Base-by-base conservation (phyloP, 2,113 vertebrate genomes). In the Hyperopisus bebe region DNA sequence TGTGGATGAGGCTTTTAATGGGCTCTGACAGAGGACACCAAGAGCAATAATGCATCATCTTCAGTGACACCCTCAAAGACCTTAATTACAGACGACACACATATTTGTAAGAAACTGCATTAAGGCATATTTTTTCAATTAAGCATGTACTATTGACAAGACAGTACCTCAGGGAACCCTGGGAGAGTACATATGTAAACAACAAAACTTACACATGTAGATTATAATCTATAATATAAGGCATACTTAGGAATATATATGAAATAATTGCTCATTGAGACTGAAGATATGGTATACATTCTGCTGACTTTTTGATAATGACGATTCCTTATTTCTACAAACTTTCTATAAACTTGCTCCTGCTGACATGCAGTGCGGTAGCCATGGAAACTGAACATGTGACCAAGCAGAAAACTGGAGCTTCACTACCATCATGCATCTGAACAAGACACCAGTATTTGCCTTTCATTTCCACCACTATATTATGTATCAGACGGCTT, bases 81-180 rank as follows among this genome's bases (percentile, higher is more conserved):
- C 90, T 88, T 88, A 55, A 87, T 91, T 91, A 88, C 2, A 27
- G 92, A 90, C 93, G 91, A 93, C 92, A 91, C 94, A 44, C 39
- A 86, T 90, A 89, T 90, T 90, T 74, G 89, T 93, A 47, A 44
- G 44, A 84, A 44, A 47, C 19, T n/a, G 8, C 44, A 84, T 39
- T 47, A 47, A 44, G 19, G 80, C 21, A 83, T 24, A 46, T 47
- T 39, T 83, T 46, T 47, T 47, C 80, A n/a, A 47, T 24, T 46
- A 44, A 47, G 39, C 42, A n/a, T 47, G 3, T 47, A 17, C 35
- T 44, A 24, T 17, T 83, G 2, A 46, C 19, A 46, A 24, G 35
- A 21, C 6, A 44, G 77, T 24, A 24, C 24, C 55, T n/a, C 24
- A 5, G 21, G 70, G 0, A 83, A 83, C 42, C 44, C 39, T 10